A percentile compares a stretch with the other conserved stretches of the same genome.
phyloP scores from a whole-genome alignment of 1,140 invertebrate species.

The Bilobella aurantiaca region DNA sequence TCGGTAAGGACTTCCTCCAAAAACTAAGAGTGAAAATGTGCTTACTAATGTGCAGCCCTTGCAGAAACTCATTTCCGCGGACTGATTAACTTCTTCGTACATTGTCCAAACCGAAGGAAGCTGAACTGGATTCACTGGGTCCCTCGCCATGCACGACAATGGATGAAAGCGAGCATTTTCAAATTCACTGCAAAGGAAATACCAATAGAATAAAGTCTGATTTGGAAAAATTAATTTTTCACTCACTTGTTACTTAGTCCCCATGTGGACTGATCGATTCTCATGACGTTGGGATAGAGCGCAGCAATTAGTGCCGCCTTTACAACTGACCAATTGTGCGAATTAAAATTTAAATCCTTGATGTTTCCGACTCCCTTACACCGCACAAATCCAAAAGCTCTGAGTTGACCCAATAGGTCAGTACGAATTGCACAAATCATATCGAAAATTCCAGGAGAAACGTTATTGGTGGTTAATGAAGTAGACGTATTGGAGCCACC shows the following conservation, averaged over 20 bases:
- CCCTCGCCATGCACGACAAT: conserved; percentile 55
- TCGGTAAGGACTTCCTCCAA: conserved; percentile 47
- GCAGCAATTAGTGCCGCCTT: conserved; percentile 80
- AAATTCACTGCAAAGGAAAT: conserved; percentile 50
- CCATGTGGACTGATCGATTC: conserved; percentile 47
- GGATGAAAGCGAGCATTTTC: conserved; percentile 63
- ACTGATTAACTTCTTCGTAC: conserved; percentile 67
- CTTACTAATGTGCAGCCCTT: conserved; percentile 66
- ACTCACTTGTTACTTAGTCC: neutral
- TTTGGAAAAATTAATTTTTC: neutral
- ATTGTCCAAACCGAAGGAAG: conserved; percentile 72
- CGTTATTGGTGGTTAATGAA: conserved; percentile 50
- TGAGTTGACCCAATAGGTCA: conserved; percentile 71
- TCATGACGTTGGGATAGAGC: conserved; percentile 67
- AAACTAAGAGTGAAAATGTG: conserved; percentile 64
- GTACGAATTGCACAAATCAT: conserved; percentile 66
- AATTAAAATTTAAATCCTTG: conserved; percentile 67
- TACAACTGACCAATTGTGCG: conserved; percentile 80
- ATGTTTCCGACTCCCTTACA: conserved; percentile 62
- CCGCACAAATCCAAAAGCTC: conserved; percentile 71
- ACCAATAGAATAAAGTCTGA: neutral
- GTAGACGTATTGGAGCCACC: neutral
- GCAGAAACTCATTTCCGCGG: conserved; percentile 53
- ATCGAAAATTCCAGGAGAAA: conserved; percentile 74
- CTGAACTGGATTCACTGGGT: conserved; percentile 25